phyloP scores from a whole-genome alignment of 2,797 vertebrate species.

The Craterocephalus amniculus region DNA sequence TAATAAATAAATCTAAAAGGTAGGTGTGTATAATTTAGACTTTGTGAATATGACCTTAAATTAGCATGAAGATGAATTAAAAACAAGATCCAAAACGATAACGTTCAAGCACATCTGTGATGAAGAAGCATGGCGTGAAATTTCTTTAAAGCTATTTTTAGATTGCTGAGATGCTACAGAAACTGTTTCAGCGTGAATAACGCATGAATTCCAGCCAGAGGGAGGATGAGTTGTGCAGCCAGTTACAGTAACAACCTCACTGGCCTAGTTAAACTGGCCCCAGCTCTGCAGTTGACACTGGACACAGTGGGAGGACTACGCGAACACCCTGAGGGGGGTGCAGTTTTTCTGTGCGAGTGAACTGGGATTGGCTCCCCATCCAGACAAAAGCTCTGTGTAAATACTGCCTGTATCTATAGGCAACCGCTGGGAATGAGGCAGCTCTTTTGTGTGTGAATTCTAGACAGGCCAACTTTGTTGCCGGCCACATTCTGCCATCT shows the following conservation, averaged over 20 bases:
- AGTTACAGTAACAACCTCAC: slow-evolving; percentile 65
- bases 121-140: slow-evolving; percentile 32
- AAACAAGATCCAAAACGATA: not conserved
- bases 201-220: slow-evolving; percentile 62
- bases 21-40: not conserved
- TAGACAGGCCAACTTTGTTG: slow-evolving; percentile 71
- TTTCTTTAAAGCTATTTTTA: slow-evolving; percentile 76
- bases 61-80: not conserved
- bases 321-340: slow-evolving; percentile 37
- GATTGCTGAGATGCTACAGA: slow-evolving; percentile 65
- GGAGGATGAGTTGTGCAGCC: slow-evolving; percentile 61
- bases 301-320: slow-evolving; percentile 38
- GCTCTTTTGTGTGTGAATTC: slow-evolving; percentile 74
- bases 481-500: slow-evolving; percentile 67
- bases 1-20: no score
- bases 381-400: slow-evolving; percentile 77
- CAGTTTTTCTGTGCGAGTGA: slow-evolving; percentile 31
- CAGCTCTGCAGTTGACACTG: slow-evolving; percentile 43
- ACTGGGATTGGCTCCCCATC: slow-evolving; percentile 58
- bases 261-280: slow-evolving; percentile 73
- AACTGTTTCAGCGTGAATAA: slow-evolving; percentile 70
- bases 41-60: slow-evolving; percentile 1
- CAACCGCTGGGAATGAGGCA: slow-evolving; percentile 76
- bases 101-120: not conserved
- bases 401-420: slow-evolving; percentile 77